Conservation (phyloP, 2,113 vertebrate genomes). For the Ailurus styani region DNA sequence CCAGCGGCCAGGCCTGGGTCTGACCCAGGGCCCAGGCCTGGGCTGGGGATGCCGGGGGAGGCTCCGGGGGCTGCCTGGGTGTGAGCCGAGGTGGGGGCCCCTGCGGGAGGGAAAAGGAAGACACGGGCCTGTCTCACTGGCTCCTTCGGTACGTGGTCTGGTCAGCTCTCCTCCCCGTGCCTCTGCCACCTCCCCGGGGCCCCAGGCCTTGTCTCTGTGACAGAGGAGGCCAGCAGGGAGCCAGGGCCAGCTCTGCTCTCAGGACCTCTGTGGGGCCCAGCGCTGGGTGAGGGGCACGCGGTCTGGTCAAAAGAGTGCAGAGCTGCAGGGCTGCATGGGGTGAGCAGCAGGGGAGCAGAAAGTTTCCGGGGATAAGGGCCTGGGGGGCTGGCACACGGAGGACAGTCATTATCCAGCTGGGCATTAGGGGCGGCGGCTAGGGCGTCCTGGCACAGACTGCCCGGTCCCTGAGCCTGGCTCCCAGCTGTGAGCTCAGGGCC, state of each 20-base stretch:
- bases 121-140: background rate
- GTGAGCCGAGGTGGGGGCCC: background rate
- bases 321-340: background rate
- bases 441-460: background rate
- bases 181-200: background rate
- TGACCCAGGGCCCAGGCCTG: background rate
- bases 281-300: background rate
- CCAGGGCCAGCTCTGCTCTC: background rate
- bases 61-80: background rate
- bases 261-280: background rate
- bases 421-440: background rate
- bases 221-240: background rate
- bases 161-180: background rate
- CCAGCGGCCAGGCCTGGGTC: background rate
- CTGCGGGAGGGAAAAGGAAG: too few species aligned
- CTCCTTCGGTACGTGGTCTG: background rate
- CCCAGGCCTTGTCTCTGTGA: background rate
- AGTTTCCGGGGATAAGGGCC: background rate
- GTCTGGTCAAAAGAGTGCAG: background rate
- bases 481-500: background rate
- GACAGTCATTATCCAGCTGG: background rate
- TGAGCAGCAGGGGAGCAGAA: background rate
- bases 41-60: background rate
- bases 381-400: fast-evolving
- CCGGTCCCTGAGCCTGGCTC: background rate